Evolutionary conservation across 2,113 vertebrate species (phyloP), one percentile per base, ranked within the genome.

Genomic region (Paradoxurus hermaphroditus): DNA sequence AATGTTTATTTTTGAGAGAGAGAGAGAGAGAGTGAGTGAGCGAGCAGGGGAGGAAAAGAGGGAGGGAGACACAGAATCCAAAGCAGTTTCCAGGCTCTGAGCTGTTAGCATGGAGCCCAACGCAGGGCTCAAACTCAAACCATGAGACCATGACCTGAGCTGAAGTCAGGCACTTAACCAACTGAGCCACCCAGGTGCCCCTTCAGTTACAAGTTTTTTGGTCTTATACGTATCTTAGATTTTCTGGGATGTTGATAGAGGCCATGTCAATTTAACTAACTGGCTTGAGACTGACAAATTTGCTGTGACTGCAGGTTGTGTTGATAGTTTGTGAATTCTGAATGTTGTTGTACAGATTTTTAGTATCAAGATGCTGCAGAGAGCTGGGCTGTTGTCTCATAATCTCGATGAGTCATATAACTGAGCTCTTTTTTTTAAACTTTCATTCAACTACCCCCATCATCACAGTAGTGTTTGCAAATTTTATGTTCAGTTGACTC

Each of bases 391-490:
- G n/a, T 62, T 94, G 44, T 34, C 53, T 16, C 23, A 62, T 39
- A 86, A 84, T 89, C 8, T 84, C 49, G 21, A 87, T 51, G 18
- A 96, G 46, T 27, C 72, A 75, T 53, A 36, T 53, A 93, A 63
- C 25, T 85, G 49, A 70, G 16, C 62, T 62, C 79, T 65, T 78
- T 72, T 19, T 68, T 78, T 18, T 4, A 34, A 91, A 91, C 4
- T 85, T 68, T 94, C 39, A 27, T 73, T 97, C 81, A 12, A 21
- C 34, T 77, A 90, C 68, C 27, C 7, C 19, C 34, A 16, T 91
- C 84, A 92, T 85, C 82, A 86, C 56, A 44, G 39, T 70, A 79
- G 31, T 63, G 31, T 86, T 94, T 67, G 36, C 8, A 98, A 97
- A 89, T 73, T 25, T 41, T 88, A 25, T 31, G 81, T 86, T 94